These are phyloP conservation scores for Agraylea sexmaculata DNA, from an alignment of 1,140 invertebrate genomes.

Conservation along the genomic window DNA sequence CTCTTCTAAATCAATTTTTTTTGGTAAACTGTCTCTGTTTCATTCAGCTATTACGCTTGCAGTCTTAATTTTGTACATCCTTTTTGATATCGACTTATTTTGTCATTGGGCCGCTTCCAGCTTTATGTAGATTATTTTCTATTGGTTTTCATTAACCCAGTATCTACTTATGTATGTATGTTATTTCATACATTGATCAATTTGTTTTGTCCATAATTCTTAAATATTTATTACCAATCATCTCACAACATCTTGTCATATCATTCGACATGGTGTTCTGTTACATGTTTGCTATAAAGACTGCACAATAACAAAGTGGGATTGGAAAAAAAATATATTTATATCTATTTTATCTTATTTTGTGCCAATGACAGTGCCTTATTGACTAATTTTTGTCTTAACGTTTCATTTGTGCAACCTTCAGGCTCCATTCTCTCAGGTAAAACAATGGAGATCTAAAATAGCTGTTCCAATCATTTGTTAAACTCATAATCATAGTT, in stretches of 20 bases:
- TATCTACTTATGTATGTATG: conserved; percentile 12
- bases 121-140: conserved; percentile 20
- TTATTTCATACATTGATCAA: background rate
- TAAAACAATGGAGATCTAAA: conserved; percentile 36
- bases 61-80: conserved; percentile 15
- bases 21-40: conserved; percentile 10
- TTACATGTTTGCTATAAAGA: conserved; percentile 2
- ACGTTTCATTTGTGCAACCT: conserved; percentile 39
- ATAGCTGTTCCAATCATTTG: too few species aligned
- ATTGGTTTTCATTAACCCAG: conserved; percentile 14
- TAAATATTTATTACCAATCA: background rate
- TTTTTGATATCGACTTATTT: conserved; percentile 13
- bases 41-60: conserved; percentile 21
- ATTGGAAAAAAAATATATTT: conserved; percentile 3
- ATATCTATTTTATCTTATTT: conserved; percentile 16
- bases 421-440: conserved; percentile 62
- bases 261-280: conserved; percentile 1
- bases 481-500: too few species aligned
- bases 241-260: background rate
- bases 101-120: conserved; percentile 20
- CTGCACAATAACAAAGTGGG: background rate
- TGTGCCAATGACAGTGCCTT: too few species aligned
- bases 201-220: background rate
- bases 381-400: conserved; percentile 23
- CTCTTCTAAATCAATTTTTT: background rate